Base-by-base conservation (phyloP, 2,113 vertebrate genomes). In the Paralichthys olivaceus region DNA sequence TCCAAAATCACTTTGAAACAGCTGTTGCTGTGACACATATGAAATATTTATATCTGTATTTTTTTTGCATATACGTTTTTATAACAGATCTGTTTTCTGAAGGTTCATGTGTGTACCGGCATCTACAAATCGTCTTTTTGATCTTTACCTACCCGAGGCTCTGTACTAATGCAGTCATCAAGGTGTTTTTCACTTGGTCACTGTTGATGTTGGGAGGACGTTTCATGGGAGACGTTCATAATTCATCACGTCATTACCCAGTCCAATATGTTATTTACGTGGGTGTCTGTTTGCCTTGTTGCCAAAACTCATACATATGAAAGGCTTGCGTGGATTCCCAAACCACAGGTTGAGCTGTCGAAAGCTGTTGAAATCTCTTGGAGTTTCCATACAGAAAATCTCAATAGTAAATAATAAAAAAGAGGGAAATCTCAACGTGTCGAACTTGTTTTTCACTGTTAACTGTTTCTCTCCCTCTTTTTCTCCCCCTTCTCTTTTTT, bases 251-350 rank as follows among this genome's bases (percentile, higher is more conserved):
- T 91, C 89, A 90, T 94, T 92, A 91, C 90, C 80, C 87, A 88
- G 90, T 89, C 89, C 92, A 85, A 91, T 93, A 90, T 93, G 93
- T 93, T 93, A 92, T 93, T 93, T 93, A 93, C 88, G 78, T 92
- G 87, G 88, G 84, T 90, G 90, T 84, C 85, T 92, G 90, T 86
- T 87, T 92, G 88, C 91, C 82, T 84, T 79, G 66, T 87, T 91
- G 91, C 91, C 90, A 92, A 90, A 87, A 76, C 87, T 90, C 88
- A 89, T 91, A 79, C 92, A 92, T 92, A 91, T 90, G 90, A 93
- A 93, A 91, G 89, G 80, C 90, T 77, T 68, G 80, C 75, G 82
- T 22, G 72, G 86, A 87, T 85, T 92, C 90, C 89, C 89, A 90
- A 91, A 91, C 81, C 88, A 47, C 84, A 86, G 89, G 90, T 91